A percentile compares a stretch with the other conserved stretches of the same genome.
Evolutionary conservation across 2,113 vertebrate genomes (phyloP).

Genomic region (Erpornis zantholeuca): DNA sequence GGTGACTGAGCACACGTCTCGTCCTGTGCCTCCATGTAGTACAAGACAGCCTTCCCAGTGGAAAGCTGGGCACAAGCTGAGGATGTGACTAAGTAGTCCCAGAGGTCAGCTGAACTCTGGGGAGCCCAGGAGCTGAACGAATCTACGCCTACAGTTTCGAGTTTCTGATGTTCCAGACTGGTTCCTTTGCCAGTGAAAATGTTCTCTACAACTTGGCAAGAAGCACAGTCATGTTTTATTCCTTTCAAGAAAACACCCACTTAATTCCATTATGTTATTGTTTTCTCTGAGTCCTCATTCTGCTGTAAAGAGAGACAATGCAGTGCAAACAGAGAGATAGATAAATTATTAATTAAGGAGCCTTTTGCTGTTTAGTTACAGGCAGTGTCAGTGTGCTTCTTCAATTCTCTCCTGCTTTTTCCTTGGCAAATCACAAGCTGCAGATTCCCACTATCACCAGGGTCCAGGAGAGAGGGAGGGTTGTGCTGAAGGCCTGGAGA

Average conservation of each 20-base stretch:
- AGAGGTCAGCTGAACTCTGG: background rate
- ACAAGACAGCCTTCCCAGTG: background rate
- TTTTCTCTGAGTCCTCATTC: background rate
- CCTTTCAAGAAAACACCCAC: background rate
- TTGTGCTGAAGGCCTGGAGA: background rate
- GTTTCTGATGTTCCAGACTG: background rate
- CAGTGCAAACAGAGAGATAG: background rate
- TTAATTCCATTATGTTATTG: background rate
- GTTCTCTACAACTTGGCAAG: background rate
- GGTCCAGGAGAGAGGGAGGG: background rate
- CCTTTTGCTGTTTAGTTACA: background rate
- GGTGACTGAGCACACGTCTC: background rate
- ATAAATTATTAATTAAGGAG: conserved; percentile 7
- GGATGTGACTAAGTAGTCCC: background rate
- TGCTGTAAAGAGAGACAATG: background rate
- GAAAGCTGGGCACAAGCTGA: background rate
- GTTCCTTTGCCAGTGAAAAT: background rate
- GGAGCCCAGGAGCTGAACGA: background rate
- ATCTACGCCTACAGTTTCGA: background rate
- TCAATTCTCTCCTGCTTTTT: background rate
- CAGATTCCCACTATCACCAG: background rate
- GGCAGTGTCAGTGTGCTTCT: background rate
- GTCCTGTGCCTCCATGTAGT: background rate
- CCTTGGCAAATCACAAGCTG: background rate
- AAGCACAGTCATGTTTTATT: background rate